Base-by-base conservation (phyloP, 2,113 vertebrate genomes). In the Fulmarus glacialis region DNA sequence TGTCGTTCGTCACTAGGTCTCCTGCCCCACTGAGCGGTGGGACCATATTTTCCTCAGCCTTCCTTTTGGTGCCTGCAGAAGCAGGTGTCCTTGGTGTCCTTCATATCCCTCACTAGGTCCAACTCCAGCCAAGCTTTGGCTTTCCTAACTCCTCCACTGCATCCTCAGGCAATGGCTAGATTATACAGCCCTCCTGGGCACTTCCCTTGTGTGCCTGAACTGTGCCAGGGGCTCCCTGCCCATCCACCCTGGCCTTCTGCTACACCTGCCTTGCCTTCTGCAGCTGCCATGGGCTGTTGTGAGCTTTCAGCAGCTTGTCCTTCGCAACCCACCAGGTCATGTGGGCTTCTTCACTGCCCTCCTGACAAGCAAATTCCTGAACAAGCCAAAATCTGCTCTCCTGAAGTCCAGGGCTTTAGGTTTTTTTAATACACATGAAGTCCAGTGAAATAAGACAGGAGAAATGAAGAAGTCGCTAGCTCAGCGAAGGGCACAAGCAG, bases 1-100 rank as follows among this genome's bases (percentile, higher is more conserved):
- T 16, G 24, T 21, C 62, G 62, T 63, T 53, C 32, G 47, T 45
- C 58, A 38, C 72, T 7, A 32, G 22, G 15, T 55, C 47, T 72
- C 36, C 56, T 73, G 22, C 27, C 16, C 1, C 6, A 24, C 29
- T 20, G 20, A 73, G 15, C 2, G 1, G n/a, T 7, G 26, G 36
- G 40, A 64, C 32, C 0, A 0, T 13, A 11, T 47, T 42, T 74
- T 55, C 43, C 42, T 45, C 70, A 71, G 60, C 38, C 22, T 56
- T 89, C 40, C 22, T 67, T 45, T 11, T 3, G 32, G 38, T 45
- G 26, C 40, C 58, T 72, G 43, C 53, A 81, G 63, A 56, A 86
- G 40, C 47, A 91, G 66, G 15, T 21, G n/a, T 81, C 47, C 66
- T 70, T 32, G 6, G 20, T 36, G 48, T 36, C 75, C 36, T 87